These are phyloP conservation scores for Temnothorax longispinosus DNA, from an alignment of 1,140 invertebrate genomes.

Conservation along the genomic window DNA sequence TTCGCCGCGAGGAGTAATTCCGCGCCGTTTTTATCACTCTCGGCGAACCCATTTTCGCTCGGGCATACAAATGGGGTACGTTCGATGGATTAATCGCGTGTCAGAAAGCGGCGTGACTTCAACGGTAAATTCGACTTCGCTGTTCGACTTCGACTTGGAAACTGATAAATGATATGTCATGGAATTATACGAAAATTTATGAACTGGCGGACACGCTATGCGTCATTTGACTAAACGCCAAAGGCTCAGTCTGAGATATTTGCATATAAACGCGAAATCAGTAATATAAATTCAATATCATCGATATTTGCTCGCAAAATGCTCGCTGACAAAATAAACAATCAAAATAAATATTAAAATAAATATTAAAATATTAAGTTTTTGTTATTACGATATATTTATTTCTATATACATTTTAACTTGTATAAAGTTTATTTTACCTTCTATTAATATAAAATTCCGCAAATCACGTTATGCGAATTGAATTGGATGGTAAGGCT, in stretches of 20 bases:
- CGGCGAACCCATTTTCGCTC: conserved; percentile 55
- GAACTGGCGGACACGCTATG: conserved; percentile 26
- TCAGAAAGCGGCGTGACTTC: conserved; percentile 55
- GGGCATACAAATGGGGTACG: conserved; percentile 58
- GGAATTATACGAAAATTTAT: conserved; percentile 55
- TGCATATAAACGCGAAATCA: conserved; percentile 8
- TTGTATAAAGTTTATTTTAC: not conserved
- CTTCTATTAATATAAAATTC: not conserved
- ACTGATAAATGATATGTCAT: conserved; percentile 56
- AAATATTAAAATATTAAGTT: not conserved
- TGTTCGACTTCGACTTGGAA: conserved; percentile 44
- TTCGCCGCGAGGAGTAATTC: conserved; percentile 53
- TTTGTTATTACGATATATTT: not conserved
- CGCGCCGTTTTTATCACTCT: conserved; percentile 56
- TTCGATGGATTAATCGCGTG: conserved; percentile 61
- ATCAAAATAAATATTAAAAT: not conserved
- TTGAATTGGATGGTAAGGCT: not conserved
- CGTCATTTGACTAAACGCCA: conserved; percentile 16
- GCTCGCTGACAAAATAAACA: not conserved
- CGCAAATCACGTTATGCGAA: not conserved
- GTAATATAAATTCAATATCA: conserved; percentile 14
- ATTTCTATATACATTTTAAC: not conserved
- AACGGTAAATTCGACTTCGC: conserved; percentile 48
- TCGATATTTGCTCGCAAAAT: not conserved
- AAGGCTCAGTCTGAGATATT: not conserved